Conservation (phyloP, 2,113 vertebrate species). For the Thalassoma bifasciatum region DNA sequence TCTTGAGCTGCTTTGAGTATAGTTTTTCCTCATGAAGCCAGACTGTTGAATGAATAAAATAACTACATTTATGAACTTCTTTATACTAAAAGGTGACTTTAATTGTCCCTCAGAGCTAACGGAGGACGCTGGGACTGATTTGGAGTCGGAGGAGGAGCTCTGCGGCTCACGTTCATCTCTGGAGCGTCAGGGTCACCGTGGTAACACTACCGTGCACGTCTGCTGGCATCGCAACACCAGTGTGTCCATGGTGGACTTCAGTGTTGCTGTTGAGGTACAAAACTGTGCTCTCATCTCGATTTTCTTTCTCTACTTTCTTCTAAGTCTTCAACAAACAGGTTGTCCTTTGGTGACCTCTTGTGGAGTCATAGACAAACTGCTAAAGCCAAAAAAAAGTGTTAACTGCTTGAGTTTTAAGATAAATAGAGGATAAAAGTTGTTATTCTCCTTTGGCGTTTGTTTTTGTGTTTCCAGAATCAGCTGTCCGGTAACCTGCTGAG, state of each 20-base stretch:
- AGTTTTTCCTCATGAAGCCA: neutral
- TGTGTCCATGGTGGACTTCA: slow-evolving; percentile 99
- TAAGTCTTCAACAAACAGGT: slow-evolving; percentile 78
- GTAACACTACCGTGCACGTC: slow-evolving; percentile 97
- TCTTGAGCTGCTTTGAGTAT: slow-evolving; percentile 38
- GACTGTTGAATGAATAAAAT: too few species aligned
- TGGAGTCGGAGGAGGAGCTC: slow-evolving; percentile 96
- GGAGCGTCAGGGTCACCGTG: slow-evolving; percentile 93
- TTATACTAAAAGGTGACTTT: too few species aligned
- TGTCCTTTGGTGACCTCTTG: slow-evolving; percentile 82
- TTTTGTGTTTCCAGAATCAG: slow-evolving; percentile 89
- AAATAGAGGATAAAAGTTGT: neutral
- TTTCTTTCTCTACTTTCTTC: neutral
- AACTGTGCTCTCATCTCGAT: neutral
- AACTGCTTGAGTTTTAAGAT: too few species aligned
- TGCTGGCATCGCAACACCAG: slow-evolving; percentile 99
- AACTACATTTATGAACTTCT: too few species aligned
- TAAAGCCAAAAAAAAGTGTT: too few species aligned
- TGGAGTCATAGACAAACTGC: slow-evolving; percentile 82
- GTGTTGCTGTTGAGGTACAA: slow-evolving; percentile 95
- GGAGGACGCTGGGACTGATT: slow-evolving; percentile 88
- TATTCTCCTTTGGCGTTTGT: fast-evolving
- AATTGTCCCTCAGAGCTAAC: slow-evolving; percentile 90
- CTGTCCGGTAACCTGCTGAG: slow-evolving; percentile 95
- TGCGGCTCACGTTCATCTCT: slow-evolving; percentile 92